Percentiles rank a stretch among this genome's conserved stretches.
These are phyloP conservation scores for Artibeus jamaicensis DNA, from an alignment of 2,797 vertebrate genomes.

Conservation along the genomic window DNA sequence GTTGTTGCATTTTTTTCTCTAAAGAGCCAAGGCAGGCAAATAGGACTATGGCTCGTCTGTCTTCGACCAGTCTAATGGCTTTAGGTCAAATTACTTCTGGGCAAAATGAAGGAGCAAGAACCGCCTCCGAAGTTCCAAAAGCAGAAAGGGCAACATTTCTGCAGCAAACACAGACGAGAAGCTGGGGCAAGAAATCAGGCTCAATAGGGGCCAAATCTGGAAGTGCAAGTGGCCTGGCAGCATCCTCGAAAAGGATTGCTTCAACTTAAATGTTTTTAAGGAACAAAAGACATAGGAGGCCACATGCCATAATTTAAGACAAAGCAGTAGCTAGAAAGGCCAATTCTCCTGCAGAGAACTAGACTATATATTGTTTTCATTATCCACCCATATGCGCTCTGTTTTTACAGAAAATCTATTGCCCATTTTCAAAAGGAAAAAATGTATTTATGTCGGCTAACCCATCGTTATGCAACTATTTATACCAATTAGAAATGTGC, in stretches of 20 bases:
- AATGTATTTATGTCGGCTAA: background rate
- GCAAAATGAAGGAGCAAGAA: background rate
- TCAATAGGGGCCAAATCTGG: background rate
- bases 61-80: background rate
- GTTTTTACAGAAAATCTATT: conserved; percentile 44
- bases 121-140: background rate
- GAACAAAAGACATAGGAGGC: conserved; percentile 36
- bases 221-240: background rate
- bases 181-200: background rate
- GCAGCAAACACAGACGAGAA: background rate
- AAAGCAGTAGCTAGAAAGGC: conserved; percentile 24
- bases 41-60: background rate
- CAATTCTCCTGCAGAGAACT: conserved; percentile 23
- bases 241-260: background rate
- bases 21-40: background rate
- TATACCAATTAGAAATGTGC: conserved; percentile 35
- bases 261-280: conserved; percentile 41
- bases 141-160: background rate
- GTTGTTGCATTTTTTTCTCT: background rate
- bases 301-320: conserved; percentile 49
- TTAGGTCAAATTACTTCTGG: background rate
- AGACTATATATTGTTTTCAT: conserved; percentile 1
- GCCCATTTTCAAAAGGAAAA: conserved; percentile 31
- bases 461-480: conserved; percentile 1
- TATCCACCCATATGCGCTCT: background rate